phyloP scores from a whole-genome alignment of 1,140 invertebrate species.

The Polypedilum pembai region DNA sequence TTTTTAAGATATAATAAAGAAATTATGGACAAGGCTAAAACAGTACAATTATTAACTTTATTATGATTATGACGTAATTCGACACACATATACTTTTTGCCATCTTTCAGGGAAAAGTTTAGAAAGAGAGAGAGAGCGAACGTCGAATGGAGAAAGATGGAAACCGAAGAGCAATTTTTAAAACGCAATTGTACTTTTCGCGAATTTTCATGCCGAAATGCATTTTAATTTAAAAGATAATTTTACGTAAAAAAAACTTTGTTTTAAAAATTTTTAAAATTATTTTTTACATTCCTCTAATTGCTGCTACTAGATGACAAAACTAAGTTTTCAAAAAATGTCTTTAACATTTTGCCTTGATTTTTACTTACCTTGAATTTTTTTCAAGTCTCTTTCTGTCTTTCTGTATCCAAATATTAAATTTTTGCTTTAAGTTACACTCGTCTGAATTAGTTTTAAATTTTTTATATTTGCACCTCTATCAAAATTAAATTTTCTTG shows the following conservation, averaged over 20 bases:
- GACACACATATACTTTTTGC: constrained; percentile 8
- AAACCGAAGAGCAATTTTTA: neutral
- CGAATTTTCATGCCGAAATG: neutral
- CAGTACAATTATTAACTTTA: neutral
- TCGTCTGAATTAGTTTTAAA: neutral
- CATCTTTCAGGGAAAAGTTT: constrained; percentile 20
- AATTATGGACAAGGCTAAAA: neutral
- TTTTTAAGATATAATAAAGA: neutral
- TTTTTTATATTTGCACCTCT: neutral
- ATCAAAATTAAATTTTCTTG: neutral
- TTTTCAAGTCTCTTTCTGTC: neutral
- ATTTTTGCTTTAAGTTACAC: neutral
- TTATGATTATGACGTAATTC: constrained; percentile 22
- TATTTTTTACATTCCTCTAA: too few relatives aligned
- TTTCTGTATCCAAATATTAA: neutral
- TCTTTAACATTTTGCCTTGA: constrained; percentile 7
- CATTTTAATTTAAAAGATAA: too few relatives aligned
- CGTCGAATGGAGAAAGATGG: constrained; percentile 15
- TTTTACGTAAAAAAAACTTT: too few relatives aligned
- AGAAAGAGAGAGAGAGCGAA: neutral
- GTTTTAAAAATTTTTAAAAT: too few relatives aligned
- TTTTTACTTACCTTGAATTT: constrained; percentile 10
- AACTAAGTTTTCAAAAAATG: neutral
- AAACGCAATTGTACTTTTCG: constrained; percentile 20
- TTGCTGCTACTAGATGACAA: neutral